phyloP scores from a whole-genome alignment of 2,797 vertebrate genomes.

The Thaleichthys pacificus region DNA sequence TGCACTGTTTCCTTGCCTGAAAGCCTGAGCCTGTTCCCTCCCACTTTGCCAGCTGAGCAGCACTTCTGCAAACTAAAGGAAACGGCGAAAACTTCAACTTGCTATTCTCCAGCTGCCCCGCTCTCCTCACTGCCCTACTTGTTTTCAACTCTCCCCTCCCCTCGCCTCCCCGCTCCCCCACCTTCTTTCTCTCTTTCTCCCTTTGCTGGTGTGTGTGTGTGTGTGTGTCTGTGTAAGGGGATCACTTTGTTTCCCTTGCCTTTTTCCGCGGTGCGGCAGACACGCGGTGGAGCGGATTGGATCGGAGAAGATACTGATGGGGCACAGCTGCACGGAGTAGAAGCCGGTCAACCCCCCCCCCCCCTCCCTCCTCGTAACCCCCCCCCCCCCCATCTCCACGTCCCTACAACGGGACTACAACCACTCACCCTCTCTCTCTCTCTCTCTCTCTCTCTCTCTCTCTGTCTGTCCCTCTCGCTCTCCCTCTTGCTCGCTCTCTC shows the following conservation, averaged over 20 bases:
- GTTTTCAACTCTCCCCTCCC: slow-evolving; percentile 49
- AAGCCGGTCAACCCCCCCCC: slow-evolving; percentile 73
- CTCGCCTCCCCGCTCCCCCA: slow-evolving; percentile 24
- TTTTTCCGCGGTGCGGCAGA: slow-evolving; percentile 63
- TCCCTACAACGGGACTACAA: slow-evolving; percentile 61
- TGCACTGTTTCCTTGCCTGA: slow-evolving; percentile 84
- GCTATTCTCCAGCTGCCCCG: slow-evolving; percentile 57
- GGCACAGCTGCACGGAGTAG: slow-evolving; percentile 85
- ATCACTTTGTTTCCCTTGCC: slow-evolving; percentile 73
- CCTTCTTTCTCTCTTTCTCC: slow-evolving; percentile 20
- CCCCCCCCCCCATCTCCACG: slow-evolving; percentile 39
- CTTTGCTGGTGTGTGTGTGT: slow-evolving; percentile 38
- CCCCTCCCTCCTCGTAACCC: slow-evolving; percentile 50
- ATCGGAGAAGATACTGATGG: slow-evolving; percentile 70
- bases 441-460: slow-evolving; percentile 25
- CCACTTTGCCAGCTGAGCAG: slow-evolving; percentile 74
- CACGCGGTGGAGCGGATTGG: slow-evolving; percentile 60
- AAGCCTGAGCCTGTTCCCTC: slow-evolving; percentile 84
- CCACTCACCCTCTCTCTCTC: slow-evolving; percentile 23
- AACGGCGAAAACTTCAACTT: slow-evolving; percentile 73
- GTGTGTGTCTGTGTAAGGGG: slow-evolving; percentile 63
- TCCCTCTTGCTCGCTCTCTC: slow-evolving; percentile 45
- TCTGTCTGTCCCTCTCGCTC: slow-evolving; percentile 42
- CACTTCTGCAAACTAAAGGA: slow-evolving; percentile 64
- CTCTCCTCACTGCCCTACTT: slow-evolving; percentile 61